Evolutionary conservation across 2,888 invertebrate species (phyloP).

Genomic region (Pediacus dermestoides): DNA sequence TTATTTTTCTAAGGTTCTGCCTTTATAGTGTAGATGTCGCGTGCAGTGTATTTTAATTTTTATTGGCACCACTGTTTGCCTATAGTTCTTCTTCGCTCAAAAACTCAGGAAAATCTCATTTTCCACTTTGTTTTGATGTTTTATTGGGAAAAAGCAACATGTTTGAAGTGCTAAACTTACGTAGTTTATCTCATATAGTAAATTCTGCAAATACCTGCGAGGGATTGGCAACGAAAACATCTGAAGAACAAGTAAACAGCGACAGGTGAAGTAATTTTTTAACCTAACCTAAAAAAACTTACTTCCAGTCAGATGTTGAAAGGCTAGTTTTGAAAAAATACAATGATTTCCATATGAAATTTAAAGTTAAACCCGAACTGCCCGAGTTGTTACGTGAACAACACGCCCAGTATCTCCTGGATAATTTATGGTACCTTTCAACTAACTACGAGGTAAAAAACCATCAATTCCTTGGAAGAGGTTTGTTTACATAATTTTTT

Average conservation of each 20-base stretch:
- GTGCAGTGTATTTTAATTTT: too few relatives aligned
- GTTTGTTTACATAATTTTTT: conserved; percentile 23
- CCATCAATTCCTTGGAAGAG: background rate
- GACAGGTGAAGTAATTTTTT: background rate
- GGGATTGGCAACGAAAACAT: background rate
- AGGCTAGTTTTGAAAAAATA: conserved; percentile 54
- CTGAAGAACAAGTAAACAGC: background rate
- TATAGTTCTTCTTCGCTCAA: too few relatives aligned
- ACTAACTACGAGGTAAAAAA: conserved; percentile 54
- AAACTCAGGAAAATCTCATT: too few relatives aligned
- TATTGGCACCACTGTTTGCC: too few relatives aligned
- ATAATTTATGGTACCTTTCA: conserved; percentile 65
- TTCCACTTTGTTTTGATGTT: too few relatives aligned
- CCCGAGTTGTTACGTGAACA: conserved; percentile 60
- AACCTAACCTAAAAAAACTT: background rate
- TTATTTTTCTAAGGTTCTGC: too few relatives aligned
- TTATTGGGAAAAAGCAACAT: too few relatives aligned
- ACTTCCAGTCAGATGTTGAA: conserved; percentile 56
- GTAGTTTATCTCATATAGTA: too few relatives aligned
- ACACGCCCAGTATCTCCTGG: conserved; percentile 65
- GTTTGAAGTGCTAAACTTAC: too few relatives aligned
- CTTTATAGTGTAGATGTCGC: too few relatives aligned
- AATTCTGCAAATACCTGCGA: too few relatives aligned
- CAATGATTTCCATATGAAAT: conserved; percentile 50
- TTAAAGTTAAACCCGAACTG: conserved; percentile 55